Evolutionary conservation across 2,797 vertebrate genomes (phyloP), one percentile per base, ranked within the genome.

Genomic region (Limnodromus scolopaceus): DNA sequence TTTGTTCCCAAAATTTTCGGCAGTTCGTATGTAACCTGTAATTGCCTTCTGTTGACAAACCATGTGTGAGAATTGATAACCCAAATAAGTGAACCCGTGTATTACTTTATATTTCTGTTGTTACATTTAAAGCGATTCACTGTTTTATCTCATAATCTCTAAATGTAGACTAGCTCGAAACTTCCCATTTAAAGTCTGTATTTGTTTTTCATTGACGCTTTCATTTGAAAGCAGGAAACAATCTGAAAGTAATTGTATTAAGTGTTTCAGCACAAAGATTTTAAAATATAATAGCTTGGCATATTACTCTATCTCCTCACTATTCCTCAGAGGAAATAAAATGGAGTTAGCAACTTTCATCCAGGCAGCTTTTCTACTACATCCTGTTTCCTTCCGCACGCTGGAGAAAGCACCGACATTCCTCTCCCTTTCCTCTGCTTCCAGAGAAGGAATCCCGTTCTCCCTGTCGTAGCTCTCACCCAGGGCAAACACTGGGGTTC

Each of bases 311-410:
- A 13, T 96, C 96, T 96, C 95, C 82, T 87, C 51, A 55, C 43
- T 81, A 2, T 95, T 93, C 69, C 95, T 91, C 41, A 5, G 84
- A 94, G 93, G 23, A 91, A 93, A 97, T 98, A 95, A 97, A 97
- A 86, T 41, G 16, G 74, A 69, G 84, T 94, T 89, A 65, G 93
- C 83, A 94, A 75, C 91, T 94, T 87, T 79, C 38, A 91, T 84
- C 87, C 92, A 87, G 49, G 71, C 93, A 91, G 93, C 96, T 97
- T 97, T 97, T 83, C 78, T 87, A 61, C 93, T 69, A 49, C 92
- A 89, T 97, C 97, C 97, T 97, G 87, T 97, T 98, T 97, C 95
- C 97, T 96, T 97, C 96, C 87, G 55, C 63, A 24, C 16, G 1
- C 84, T 49, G 49, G 88, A 92, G 87, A 93, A 86, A 97, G 88